Conservation (phyloP, 30 jellyfish, hydroid and myxozoan species). For the Phacellophora camtschatica region DNA sequence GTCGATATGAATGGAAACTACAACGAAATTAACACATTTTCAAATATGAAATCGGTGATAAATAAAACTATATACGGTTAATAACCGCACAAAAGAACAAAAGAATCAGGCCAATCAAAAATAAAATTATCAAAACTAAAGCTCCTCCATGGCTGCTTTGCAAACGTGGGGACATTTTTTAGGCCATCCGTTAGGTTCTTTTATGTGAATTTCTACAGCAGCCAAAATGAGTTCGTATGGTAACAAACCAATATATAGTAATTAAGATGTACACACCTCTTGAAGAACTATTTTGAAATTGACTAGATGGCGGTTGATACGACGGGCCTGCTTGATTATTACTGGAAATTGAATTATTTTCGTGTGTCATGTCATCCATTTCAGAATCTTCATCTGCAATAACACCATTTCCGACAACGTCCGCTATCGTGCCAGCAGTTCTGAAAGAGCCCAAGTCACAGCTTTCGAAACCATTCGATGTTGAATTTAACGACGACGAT, state of each 20-base stretch:
- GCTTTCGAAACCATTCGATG: slow-evolving; percentile 47
- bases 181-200: too few relatives aligned
- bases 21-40: background rate
- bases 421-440: slow-evolving; percentile 22
- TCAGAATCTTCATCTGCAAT: slow-evolving; percentile 57
- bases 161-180: too few relatives aligned
- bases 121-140: too few relatives aligned
- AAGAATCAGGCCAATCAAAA: too few relatives aligned
- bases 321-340: background rate
- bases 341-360: background rate
- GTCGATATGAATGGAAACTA: slow-evolving; percentile 46
- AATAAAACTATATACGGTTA: too few relatives aligned
- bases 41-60: too few relatives aligned
- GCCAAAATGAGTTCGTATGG: too few relatives aligned
- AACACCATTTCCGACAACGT: slow-evolving; percentile 54
- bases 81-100: too few relatives aligned
- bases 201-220: too few relatives aligned
- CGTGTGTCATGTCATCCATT: slow-evolving; percentile 49
- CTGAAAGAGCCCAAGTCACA: slow-evolving; percentile 18
- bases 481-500: slow-evolving; percentile 3
- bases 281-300: slow-evolving; percentile 8
- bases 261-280: background rate
- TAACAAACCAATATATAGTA: too few relatives aligned
- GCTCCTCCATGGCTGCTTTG: too few relatives aligned
- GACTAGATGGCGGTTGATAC: slow-evolving; percentile 11